phyloP scores from a whole-genome alignment of 1,140 invertebrate species.

The Drosophila lini region DNA sequence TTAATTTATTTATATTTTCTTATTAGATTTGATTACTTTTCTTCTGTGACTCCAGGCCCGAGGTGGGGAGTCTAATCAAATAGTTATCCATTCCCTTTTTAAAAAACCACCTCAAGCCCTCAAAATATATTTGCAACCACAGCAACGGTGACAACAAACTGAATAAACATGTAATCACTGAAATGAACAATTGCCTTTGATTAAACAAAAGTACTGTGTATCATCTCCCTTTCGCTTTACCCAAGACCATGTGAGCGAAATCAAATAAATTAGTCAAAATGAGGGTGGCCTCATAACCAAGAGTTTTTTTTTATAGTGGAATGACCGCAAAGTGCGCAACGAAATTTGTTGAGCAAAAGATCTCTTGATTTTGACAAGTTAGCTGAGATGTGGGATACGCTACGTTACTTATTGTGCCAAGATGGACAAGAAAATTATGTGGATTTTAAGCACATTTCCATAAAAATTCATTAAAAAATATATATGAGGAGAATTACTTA shows the following conservation, averaged over 20 bases:
- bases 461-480: neutral
- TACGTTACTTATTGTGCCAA: constrained; percentile 1
- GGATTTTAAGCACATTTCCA: neutral
- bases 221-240: constrained; percentile 38
- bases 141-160: constrained; percentile 42
- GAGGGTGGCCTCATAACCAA: constrained; percentile 68
- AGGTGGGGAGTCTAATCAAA: constrained; percentile 10
- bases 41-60: neutral
- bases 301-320: constrained; percentile 6
- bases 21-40: constrained; percentile 3
- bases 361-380: constrained; percentile 31
- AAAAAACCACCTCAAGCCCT: constrained; percentile 6
- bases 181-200: constrained; percentile 81
- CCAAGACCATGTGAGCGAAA: constrained; percentile 56
- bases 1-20: neutral
- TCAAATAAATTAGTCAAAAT: constrained; percentile 81
- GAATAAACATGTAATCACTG: constrained; percentile 60
- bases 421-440: neutral
- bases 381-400: constrained; percentile 21
- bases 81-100: neutral
- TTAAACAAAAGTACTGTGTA: constrained; percentile 72
- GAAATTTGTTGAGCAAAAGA: constrained; percentile 38
- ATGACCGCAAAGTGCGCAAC: constrained; percentile 56
- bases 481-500: neutral
- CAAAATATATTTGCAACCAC: constrained; percentile 32